Percentiles rank a stretch among this genome's conserved stretches.
phyloP scores from a whole-genome alignment of 1,140 invertebrate genomes.

The Leptinotarsa undecemlineata region DNA sequence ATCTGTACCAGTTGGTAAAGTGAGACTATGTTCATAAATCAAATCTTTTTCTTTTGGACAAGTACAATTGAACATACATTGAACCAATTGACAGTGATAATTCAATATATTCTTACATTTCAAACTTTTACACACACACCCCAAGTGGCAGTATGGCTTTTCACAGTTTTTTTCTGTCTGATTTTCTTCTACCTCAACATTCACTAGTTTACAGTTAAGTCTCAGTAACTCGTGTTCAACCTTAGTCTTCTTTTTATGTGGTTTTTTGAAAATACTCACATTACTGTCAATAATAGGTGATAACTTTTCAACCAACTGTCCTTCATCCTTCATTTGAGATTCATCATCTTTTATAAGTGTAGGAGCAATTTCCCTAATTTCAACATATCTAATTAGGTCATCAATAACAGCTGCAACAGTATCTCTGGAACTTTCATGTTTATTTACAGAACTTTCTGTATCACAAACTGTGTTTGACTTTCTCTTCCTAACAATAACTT shows the following conservation, averaged over 20 bases:
- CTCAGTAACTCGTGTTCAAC: conserved; percentile 51
- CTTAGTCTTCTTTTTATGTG: conserved; percentile 37
- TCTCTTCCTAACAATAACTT: conserved; percentile 46
- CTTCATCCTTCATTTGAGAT: conserved; percentile 26
- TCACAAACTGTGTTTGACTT: conserved; percentile 1
- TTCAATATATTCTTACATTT: conserved; percentile 40
- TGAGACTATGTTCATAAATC: conserved; percentile 25
- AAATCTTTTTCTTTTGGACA: conserved; percentile 45
- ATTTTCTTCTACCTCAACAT: conserved; percentile 46
- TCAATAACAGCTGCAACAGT: conserved; percentile 44
- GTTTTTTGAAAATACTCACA: conserved; percentile 33
- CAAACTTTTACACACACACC: conserved; percentile 58
- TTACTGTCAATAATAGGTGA: conserved; percentile 22
- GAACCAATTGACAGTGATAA: conserved; percentile 54
- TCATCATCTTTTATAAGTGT: conserved; percentile 47
- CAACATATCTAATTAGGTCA: conserved; percentile 51
- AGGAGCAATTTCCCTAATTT: conserved; percentile 51
- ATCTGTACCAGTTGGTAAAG: conserved; percentile 35
- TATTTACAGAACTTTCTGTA: not conserved
- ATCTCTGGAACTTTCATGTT: conserved; percentile 16
- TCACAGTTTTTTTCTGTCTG: conserved; percentile 45
- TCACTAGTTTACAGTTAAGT: conserved; percentile 55
- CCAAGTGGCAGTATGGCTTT: conserved; percentile 54
- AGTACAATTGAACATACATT: conserved; percentile 58
- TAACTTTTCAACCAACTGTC: conserved; percentile 26